Evolutionary conservation across 2,888 invertebrate species (phyloP).

Genomic region (Ypsolopha sequella): DNA sequence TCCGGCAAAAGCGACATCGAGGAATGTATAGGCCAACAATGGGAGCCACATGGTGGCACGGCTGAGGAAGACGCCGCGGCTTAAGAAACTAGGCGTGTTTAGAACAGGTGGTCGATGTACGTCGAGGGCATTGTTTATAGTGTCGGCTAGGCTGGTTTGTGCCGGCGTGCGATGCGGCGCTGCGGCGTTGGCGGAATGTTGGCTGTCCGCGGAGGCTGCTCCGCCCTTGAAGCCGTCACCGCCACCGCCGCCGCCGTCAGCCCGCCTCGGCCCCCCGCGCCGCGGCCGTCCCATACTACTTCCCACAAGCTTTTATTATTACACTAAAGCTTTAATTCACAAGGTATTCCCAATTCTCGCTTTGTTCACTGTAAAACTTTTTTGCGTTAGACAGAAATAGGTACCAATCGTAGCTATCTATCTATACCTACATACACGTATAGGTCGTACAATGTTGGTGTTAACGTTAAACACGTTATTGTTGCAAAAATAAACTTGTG

Average conservation of each 20-base stretch:
- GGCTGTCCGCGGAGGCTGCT: conserved; percentile 39
- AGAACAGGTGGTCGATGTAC: conserved; percentile 45
- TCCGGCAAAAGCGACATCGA: conserved; percentile 19
- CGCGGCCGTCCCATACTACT: conserved; percentile 9
- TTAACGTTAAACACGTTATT: background rate
- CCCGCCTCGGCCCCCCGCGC: conserved; percentile 13
- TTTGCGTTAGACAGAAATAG: too few relatives aligned
- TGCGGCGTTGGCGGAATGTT: conserved; percentile 34
- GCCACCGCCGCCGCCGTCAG: conserved; percentile 30
- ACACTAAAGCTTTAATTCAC: background rate
- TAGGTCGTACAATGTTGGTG: too few relatives aligned
- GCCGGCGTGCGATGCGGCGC: conserved; percentile 35
- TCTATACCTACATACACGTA: too few relatives aligned
- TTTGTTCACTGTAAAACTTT: background rate
- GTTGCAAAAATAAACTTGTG: background rate
- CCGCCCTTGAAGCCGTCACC: conserved; percentile 40
- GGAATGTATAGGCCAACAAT: conserved; percentile 23
- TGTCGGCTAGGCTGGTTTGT: conserved; percentile 6
- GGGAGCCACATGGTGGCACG: conserved; percentile 34
- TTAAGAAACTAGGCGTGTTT: conserved; percentile 17
- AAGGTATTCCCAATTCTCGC: background rate
- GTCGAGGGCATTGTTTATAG: conserved; percentile 39
- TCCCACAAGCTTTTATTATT: conserved; percentile 3
- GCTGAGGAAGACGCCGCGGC: background rate
- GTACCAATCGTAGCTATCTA: too few relatives aligned